Percentiles rank a stretch among this genome's conserved stretches.
Conservation (phyloP, 92 coral and sea anemone genomes). For the Phenganax stokvisi region DNA sequence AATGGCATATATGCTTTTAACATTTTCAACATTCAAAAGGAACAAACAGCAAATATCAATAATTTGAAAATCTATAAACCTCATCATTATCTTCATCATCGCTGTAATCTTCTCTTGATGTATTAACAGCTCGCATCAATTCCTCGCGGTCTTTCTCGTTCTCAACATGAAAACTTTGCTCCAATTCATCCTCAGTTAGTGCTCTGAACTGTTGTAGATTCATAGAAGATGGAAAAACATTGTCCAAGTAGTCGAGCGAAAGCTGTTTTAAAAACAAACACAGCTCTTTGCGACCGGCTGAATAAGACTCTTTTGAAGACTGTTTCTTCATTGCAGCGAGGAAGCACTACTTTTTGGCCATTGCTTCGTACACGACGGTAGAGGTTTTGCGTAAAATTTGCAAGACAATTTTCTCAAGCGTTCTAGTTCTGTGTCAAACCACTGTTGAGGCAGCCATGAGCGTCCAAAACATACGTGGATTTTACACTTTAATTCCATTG, state of each 20-base stretch:
- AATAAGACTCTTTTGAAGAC: background rate
- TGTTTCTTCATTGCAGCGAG: constrained; percentile 20
- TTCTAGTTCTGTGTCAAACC: constrained; percentile 11
- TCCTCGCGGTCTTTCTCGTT: constrained; percentile 67
- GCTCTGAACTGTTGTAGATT: constrained; percentile 66
- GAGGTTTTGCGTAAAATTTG: background rate
- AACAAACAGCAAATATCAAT: background rate
- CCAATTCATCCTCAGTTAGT: constrained; percentile 86
- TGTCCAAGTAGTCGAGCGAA: constrained; percentile 64
- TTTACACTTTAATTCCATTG: constrained; percentile 21
- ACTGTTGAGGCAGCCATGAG: constrained; percentile 16
- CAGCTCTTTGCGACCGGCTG: constrained; percentile 39
- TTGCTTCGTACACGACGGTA: background rate
- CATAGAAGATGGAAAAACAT: constrained; percentile 64
- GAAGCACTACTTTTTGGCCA: background rate
- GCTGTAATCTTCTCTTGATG: constrained; percentile 73
- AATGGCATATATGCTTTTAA: constrained; percentile 4
- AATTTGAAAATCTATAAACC: background rate
- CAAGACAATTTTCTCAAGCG: background rate
- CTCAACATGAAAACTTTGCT: constrained; percentile 74
- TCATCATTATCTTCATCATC: constrained; percentile 63
- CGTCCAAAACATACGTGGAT: constrained; percentile 13
- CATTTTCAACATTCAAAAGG: background rate
- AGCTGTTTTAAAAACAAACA: constrained; percentile 69
- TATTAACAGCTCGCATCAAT: constrained; percentile 66